Evolutionary conservation across 1,140 invertebrate genomes (phyloP).

Genomic region (Lepidurus couesii): DNA sequence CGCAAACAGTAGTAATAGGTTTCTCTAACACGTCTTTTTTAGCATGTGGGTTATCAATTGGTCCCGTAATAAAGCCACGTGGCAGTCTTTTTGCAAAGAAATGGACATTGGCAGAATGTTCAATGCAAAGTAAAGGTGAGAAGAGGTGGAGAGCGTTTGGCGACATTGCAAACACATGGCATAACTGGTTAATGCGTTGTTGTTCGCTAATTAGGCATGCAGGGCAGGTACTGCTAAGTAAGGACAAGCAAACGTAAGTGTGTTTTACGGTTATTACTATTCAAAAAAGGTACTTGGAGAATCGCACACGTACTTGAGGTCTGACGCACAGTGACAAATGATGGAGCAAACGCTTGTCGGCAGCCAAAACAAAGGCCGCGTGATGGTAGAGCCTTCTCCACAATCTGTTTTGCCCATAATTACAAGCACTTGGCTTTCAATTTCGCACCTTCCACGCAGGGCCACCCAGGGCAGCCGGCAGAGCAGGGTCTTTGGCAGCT

Average conservation of each 20-base stretch:
- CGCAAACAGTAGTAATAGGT: neutral
- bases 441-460: neutral
- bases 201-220: neutral
- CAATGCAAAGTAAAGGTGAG: neutral
- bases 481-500: neutral
- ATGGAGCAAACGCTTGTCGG: slow-evolving; percentile 16
- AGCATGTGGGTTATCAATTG: neutral
- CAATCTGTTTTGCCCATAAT: slow-evolving; percentile 22
- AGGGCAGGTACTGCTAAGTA: neutral
- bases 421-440: slow-evolving; percentile 11
- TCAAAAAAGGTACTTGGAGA: neutral
- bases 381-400: neutral
- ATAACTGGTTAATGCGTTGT: neutral
- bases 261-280: neutral
- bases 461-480: slow-evolving; percentile 6
- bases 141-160: neutral
- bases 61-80: neutral
- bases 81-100: neutral
- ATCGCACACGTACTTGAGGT: neutral
- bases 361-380: slow-evolving; percentile 12
- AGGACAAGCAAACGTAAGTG: neutral
- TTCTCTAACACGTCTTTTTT: neutral
- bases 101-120: neutral
- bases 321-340: slow-evolving; percentile 17
- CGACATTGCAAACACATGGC: neutral